Percentiles rank a stretch among this genome's conserved stretches.
phyloP scores from a whole-genome alignment of 2,888 invertebrate species.

The Cerceris ruficornis region DNA sequence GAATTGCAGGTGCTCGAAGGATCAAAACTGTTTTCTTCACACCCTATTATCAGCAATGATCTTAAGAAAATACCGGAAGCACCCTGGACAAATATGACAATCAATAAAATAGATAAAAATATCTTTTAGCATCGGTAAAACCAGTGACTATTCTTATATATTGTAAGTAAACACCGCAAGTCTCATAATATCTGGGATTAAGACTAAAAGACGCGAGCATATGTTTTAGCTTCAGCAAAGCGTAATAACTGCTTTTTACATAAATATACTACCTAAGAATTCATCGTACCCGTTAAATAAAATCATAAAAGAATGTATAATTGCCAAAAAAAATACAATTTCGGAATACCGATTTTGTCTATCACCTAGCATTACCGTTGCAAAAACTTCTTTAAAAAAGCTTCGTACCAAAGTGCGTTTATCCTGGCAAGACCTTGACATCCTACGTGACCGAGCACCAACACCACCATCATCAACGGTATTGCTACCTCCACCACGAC shows the following conservation, averaged over 20 bases:
- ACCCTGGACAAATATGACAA: background rate
- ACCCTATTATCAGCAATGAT: background rate
- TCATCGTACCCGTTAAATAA: background rate
- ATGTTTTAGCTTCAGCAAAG: too few species aligned
- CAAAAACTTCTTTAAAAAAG: conserved; percentile 16
- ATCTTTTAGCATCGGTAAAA: too few species aligned
- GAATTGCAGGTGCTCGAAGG: conserved; percentile 22
- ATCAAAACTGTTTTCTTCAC: background rate
- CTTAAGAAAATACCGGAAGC: conserved; percentile 1
- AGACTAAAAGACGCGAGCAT: too few species aligned
- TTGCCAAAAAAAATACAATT: conserved; percentile 7
- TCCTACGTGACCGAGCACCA: conserved; percentile 36
- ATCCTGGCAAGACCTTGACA: conserved; percentile 45
- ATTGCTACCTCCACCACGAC: background rate
- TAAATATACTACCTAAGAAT: background rate
- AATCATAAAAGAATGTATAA: background rate
- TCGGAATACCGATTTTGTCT: conserved; percentile 1
- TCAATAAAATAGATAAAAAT: too few species aligned
- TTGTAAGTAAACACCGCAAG: too few species aligned
- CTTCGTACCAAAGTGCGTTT: conserved; percentile 11
- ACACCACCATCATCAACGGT: conserved; percentile 1
- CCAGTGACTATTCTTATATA: too few species aligned
- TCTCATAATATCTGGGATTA: too few species aligned
- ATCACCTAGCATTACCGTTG: conserved; percentile 37
- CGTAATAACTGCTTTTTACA: too few species aligned